phyloP scores from a whole-genome alignment of 1,140 invertebrate species.

The Zelostemma sp. region DNA sequence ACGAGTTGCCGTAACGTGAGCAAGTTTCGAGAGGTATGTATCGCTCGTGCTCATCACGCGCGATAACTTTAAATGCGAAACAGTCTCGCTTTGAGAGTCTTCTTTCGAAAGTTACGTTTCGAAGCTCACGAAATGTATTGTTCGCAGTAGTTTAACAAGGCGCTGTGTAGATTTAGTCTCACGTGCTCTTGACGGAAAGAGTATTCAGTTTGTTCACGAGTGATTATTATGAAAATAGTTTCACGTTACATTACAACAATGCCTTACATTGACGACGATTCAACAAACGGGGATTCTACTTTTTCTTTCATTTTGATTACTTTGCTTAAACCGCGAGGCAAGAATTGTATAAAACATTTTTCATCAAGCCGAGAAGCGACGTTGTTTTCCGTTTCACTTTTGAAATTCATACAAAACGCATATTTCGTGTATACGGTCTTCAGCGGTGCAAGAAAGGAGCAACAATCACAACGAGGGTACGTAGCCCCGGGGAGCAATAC shows the following conservation, averaged over 20 bases:
- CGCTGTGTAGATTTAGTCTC: not conserved
- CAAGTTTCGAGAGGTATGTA: not conserved
- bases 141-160: constrained; percentile 4
- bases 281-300: too few species aligned
- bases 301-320: too few species aligned
- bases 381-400: too few species aligned
- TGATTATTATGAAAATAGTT: too few species aligned
- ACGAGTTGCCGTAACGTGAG: not conserved
- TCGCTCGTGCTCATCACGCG: constrained; percentile 9
- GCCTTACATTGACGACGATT: too few species aligned
- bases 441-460: not conserved
- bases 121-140: constrained; percentile 8
- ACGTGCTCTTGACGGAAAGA: not conserved
- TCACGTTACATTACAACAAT: too few species aligned
- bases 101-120: constrained; percentile 1
- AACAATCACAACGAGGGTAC: not conserved
- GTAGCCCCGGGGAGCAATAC: not conserved
- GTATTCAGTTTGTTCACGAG: too few species aligned
- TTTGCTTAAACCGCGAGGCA: too few species aligned
- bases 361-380: too few species aligned
- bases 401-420: too few species aligned
- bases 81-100: constrained; percentile 1
- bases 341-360: too few species aligned
- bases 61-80: constrained; percentile 11
- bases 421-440: not conserved